Conservation (phyloP, 2,113 vertebrate genomes). For the Heteronetta atricapilla region DNA sequence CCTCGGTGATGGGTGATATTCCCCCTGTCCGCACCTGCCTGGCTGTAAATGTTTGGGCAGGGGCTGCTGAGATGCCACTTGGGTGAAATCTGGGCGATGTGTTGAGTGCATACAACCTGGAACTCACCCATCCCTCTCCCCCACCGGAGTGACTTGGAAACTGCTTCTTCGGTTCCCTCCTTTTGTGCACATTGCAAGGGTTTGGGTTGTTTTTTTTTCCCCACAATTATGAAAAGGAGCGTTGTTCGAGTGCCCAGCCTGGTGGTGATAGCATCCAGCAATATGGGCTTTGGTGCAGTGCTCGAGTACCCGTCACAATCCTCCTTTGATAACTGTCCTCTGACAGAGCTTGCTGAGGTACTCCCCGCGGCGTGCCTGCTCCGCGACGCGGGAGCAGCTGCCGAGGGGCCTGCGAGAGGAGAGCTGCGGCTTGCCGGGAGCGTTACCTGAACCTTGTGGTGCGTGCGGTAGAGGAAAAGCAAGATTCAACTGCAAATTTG, state of each 20-base stretch:
- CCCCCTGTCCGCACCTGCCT: neutral
- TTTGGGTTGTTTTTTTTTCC: too few relatives aligned
- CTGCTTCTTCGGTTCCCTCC: neutral
- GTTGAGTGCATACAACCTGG: neutral
- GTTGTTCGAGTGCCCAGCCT: slow-evolving; percentile 13
- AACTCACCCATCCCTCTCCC: neutral
- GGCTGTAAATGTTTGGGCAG: neutral
- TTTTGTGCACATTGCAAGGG: neutral
- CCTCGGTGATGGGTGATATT: neutral
- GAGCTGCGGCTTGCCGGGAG: neutral
- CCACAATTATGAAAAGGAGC: neutral
- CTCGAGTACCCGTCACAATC: slow-evolving; percentile 31
- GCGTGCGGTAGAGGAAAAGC: neutral
- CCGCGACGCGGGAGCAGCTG: neutral
- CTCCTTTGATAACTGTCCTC: neutral
- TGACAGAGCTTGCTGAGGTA: neutral
- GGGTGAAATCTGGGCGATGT: neutral
- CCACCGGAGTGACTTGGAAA: neutral
- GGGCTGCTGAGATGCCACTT: neutral
- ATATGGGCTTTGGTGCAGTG: neutral
- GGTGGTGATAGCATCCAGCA: neutral
- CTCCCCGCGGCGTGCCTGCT: neutral
- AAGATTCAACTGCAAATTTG: neutral
- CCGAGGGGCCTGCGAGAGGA: neutral
- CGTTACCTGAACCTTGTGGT: neutral